These are phyloP conservation scores for Scaptodrosophila latifasciaeformis DNA, from an alignment of 2,888 invertebrate species.

Conservation along the genomic window DNA sequence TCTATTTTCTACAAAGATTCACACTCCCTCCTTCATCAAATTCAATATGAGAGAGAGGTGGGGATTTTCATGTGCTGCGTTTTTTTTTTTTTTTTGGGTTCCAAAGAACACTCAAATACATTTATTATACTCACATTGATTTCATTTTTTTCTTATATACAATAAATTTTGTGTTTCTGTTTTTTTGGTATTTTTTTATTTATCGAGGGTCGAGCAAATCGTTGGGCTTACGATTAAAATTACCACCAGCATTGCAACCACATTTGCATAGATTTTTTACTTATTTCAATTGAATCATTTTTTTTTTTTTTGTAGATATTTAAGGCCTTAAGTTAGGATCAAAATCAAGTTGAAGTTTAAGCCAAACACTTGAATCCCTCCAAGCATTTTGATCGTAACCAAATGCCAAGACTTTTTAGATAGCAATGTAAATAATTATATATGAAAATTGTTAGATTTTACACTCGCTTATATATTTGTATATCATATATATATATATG, in stretches of 20 bases:
- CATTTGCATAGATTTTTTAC: not conserved
- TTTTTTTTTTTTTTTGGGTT: not conserved
- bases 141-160: no score
- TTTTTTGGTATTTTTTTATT: constrained; percentile 4
- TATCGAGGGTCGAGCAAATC: not conserved
- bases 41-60: not conserved
- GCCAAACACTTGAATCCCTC: no score
- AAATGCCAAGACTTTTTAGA: not conserved
- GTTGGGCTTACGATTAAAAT: no score
- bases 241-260: no score
- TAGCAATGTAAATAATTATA: not conserved
- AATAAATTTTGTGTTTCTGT: no score
- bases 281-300: no score
- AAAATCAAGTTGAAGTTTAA: no score
- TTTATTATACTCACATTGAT: no score
- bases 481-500: constrained; percentile 11
- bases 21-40: constrained; percentile 17
- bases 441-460: no score
- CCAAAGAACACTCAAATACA: no score
- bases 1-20: constrained; percentile 36
- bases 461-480: not conserved
- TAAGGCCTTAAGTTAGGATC: no score
- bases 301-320: no score
- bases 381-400: not conserved
- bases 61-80: not conserved